Percentiles rank a stretch among this genome's conserved stretches.
These are phyloP conservation scores for Alfaro cultratus DNA, from an alignment of 2,797 vertebrate species.

Conservation along the genomic window DNA sequence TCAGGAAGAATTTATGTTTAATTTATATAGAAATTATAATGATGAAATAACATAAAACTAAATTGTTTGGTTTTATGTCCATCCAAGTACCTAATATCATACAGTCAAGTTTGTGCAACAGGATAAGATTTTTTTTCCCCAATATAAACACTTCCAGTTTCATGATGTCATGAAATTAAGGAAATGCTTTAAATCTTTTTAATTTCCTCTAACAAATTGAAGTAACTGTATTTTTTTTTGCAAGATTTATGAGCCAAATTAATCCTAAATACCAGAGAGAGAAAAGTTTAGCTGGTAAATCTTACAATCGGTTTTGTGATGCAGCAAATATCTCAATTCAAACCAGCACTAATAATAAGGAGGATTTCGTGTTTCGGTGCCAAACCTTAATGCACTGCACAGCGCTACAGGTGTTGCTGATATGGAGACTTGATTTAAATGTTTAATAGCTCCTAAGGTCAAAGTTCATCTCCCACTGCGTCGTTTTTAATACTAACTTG, in stretches of 20 bases:
- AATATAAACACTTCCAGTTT: not conserved
- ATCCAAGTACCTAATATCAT: not conserved
- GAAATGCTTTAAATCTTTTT: not conserved
- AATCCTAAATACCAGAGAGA: not conserved
- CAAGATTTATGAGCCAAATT: not conserved
- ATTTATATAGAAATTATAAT: not conserved
- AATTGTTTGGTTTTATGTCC: not conserved
- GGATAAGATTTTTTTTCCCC: too few species aligned
- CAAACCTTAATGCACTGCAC: too few species aligned
- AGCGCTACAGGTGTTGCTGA: too few species aligned
- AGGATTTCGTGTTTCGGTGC: too few species aligned
- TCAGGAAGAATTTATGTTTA: not conserved
- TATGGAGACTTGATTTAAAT: too few species aligned
- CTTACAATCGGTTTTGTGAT: not conserved
- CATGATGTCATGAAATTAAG: not conserved
- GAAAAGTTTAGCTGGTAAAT: not conserved
- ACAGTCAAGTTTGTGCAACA: not conserved
- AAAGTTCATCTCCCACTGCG: not conserved
- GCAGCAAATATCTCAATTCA: not conserved
- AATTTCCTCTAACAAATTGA: not conserved
- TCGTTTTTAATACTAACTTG: not conserved
- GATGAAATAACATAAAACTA: not conserved
- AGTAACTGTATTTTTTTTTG: too few species aligned
- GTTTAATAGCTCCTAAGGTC: not conserved
- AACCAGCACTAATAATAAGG: too few species aligned